phyloP scores from a whole-genome alignment of 2,113 vertebrate genomes.

The Tupaia chinensis region DNA sequence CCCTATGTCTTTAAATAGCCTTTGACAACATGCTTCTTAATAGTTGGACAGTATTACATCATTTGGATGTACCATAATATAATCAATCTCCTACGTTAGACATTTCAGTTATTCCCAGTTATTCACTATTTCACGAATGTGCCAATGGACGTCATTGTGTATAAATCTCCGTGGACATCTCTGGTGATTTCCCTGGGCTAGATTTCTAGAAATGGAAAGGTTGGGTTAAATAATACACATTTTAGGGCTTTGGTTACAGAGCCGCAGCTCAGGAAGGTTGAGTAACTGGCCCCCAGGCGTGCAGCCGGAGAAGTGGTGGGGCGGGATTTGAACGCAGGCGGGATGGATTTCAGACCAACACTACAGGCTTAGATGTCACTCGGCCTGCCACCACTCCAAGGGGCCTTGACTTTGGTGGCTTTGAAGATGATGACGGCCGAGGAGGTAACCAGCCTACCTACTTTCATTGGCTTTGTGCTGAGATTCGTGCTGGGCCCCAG shows the following conservation, averaged over 20 bases:
- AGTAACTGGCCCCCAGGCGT: background rate
- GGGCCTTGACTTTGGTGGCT: background rate
- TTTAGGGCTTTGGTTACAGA: conserved; percentile 20
- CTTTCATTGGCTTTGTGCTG: background rate
- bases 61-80: background rate
- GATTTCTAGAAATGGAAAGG: background rate
- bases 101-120: background rate
- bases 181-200: conserved; percentile 44
- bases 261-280: background rate
- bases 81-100: background rate
- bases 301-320: background rate
- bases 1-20: conserved; percentile 13
- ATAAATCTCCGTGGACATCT: background rate
- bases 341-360: background rate
- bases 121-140: conserved; percentile 5
- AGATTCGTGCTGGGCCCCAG: background rate
- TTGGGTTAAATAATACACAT: background rate
- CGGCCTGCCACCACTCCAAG: background rate
- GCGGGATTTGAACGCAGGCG: background rate
- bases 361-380: background rate
- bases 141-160: background rate
- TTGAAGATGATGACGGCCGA: background rate
- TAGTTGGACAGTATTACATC: conserved; percentile 31
- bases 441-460: background rate
- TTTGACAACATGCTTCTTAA: background rate